Evolutionary conservation across 2,113 vertebrate species (phyloP).

Genomic region (Larimichthys polyactis): DNA sequence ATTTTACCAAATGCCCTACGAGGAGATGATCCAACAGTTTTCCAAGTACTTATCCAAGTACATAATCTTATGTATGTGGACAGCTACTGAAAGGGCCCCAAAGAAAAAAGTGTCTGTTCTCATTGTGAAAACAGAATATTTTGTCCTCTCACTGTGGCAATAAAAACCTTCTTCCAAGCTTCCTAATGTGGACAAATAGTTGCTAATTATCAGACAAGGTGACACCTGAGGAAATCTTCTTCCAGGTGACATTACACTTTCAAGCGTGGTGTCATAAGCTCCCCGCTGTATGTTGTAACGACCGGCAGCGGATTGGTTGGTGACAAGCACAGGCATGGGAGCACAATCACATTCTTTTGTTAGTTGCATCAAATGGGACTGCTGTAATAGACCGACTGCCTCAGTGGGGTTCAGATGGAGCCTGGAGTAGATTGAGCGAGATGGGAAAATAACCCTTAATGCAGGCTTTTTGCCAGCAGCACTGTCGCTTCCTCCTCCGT

Average conservation of each 20-base stretch:
- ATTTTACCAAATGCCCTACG: too few relatives aligned
- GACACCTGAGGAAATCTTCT: constrained; percentile 33
- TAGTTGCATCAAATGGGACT: constrained; percentile 41
- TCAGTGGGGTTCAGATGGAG: constrained; percentile 47
- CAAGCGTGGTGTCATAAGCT: constrained; percentile 51
- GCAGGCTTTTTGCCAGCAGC: constrained; percentile 43
- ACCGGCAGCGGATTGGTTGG: constrained; percentile 9
- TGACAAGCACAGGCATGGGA: constrained; percentile 52
- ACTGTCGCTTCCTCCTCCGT: constrained; percentile 14
- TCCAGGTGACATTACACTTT: constrained; percentile 73
- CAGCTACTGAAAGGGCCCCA: not conserved
- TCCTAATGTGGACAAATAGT: constrained; percentile 1
- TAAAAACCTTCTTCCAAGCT: constrained; percentile 13
- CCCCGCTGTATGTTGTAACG: constrained; percentile 34
- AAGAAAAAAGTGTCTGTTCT: not conserved
- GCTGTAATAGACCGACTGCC: constrained; percentile 54
- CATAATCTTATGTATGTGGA: not conserved
- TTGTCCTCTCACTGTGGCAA: not conserved
- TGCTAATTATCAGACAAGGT: constrained; percentile 35
- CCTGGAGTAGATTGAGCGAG: constrained; percentile 54
- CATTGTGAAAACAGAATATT: constrained; percentile 24
- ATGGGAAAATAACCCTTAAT: constrained; percentile 72
- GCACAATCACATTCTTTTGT: constrained; percentile 62
- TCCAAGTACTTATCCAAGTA: too few relatives aligned
- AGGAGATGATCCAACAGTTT: not conserved